phyloP scores from a whole-genome alignment of 2,113 vertebrate genomes.

The Tenebrosternarchus preto region DNA sequence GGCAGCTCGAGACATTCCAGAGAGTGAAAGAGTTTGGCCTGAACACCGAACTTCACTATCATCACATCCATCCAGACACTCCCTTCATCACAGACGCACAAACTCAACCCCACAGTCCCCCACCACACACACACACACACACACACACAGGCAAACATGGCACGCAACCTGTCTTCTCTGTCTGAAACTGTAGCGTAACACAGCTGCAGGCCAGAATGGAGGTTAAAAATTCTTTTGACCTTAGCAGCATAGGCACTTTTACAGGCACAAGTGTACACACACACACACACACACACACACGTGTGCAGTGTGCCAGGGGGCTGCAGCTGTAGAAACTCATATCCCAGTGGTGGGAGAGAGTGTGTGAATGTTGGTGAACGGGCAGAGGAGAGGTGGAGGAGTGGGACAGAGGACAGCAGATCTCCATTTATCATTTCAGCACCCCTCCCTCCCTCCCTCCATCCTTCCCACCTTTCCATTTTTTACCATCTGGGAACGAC shows the following conservation, averaged over 20 bases:
- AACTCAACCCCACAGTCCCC: not conserved
- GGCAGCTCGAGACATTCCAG: slow-evolving; percentile 52
- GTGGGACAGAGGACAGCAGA: no score
- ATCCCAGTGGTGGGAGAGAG: not conserved
- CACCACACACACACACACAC: not conserved
- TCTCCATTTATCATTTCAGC: slow-evolving; percentile 50
- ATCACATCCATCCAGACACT: slow-evolving; percentile 19
- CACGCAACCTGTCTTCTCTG: not conserved
- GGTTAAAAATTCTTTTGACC: not conserved
- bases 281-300: not conserved
- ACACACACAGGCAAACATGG: not conserved
- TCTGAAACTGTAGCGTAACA: not conserved
- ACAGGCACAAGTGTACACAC: not conserved
- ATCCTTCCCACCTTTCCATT: slow-evolving; percentile 24
- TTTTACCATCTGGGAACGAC: slow-evolving; percentile 50
- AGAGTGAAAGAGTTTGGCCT: slow-evolving; percentile 1
- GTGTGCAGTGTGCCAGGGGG: not conserved
- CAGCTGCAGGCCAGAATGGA: slow-evolving; percentile 13
- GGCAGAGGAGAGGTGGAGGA: no score
- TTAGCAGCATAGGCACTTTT: not conserved
- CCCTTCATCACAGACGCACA: not conserved
- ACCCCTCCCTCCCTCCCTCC: slow-evolving; percentile 58
- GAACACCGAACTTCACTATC: not conserved
- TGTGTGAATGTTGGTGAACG: no score
- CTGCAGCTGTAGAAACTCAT: slow-evolving; percentile 18